Evolutionary conservation across 2,888 invertebrate genomes (phyloP).

Genomic region (Acrobasis repandana): DNA sequence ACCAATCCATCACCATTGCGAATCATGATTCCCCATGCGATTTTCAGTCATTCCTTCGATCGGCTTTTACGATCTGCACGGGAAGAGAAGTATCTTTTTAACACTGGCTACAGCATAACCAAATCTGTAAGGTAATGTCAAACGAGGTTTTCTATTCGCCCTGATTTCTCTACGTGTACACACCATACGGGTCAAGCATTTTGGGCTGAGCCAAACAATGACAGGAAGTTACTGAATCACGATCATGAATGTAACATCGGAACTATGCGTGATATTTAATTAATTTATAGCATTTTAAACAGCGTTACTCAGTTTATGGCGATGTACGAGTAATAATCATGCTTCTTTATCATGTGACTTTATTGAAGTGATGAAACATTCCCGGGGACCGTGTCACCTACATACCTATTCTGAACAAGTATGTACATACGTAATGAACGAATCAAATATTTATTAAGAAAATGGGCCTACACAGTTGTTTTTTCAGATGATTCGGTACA

Average conservation of each 20-base stretch:
- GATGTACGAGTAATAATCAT: slow-evolving; percentile 8
- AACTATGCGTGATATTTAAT: slow-evolving; percentile 3
- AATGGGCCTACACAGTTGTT: too few species aligned
- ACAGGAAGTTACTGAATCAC: not conserved
- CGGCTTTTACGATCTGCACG: too few species aligned
- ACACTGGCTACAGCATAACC: too few species aligned
- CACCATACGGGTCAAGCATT: not conserved
- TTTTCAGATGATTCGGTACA: too few species aligned
- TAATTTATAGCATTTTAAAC: not conserved
- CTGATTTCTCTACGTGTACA: not conserved
- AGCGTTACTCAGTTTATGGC: slow-evolving; percentile 12
- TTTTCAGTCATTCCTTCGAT: too few species aligned
- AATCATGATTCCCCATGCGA: too few species aligned
- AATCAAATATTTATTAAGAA: too few species aligned
- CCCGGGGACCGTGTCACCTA: too few species aligned
- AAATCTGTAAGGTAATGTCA: not conserved
- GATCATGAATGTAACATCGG: not conserved
- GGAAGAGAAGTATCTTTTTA: too few species aligned
- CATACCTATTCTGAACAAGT: too few species aligned
- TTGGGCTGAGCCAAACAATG: slow-evolving; percentile 1
- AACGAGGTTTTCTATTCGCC: not conserved
- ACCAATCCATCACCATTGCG: too few species aligned
- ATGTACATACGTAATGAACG: too few species aligned
- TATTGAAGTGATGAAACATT: not conserved
- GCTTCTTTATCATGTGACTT: not conserved